Conservation (phyloP, 2,797 vertebrate genomes). For the Buphagus erythrorhynchus region DNA sequence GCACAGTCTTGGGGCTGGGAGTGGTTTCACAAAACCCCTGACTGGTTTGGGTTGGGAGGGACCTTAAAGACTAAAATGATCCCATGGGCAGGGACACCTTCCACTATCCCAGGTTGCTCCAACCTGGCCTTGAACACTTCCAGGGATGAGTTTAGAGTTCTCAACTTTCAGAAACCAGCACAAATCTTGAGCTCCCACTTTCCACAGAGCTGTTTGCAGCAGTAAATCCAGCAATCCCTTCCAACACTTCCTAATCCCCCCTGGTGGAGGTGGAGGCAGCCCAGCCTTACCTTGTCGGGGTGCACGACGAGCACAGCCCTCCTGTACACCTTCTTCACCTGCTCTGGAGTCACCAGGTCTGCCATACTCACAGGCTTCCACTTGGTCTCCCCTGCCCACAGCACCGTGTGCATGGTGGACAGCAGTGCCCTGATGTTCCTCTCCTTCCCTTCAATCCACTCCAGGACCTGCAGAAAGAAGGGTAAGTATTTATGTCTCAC, state of each 20-base stretch:
- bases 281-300: constrained; percentile 91
- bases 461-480: constrained; percentile 85
- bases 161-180: not conserved
- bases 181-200: not conserved
- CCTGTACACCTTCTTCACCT: constrained; percentile 97
- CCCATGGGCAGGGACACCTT: not conserved
- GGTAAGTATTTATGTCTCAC: accelerated
- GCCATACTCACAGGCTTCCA: constrained; percentile 97
- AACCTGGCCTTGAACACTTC: not conserved
- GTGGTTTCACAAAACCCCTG: not conserved
- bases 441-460: constrained; percentile 99
- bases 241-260: not conserved
- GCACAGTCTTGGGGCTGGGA: not conserved
- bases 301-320: constrained; percentile 96
- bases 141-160: not conserved
- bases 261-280: not conserved
- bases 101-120: not conserved
- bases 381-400: constrained; percentile 96
- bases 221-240: not conserved
- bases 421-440: constrained; percentile 95
- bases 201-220: not conserved
- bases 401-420: constrained; percentile 97
- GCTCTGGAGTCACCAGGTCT: constrained; percentile 95
- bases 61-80: not conserved
- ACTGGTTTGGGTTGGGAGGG: not conserved